phyloP scores from a whole-genome alignment of 2,888 invertebrate genomes.

The Dermolepida albohirtum region DNA sequence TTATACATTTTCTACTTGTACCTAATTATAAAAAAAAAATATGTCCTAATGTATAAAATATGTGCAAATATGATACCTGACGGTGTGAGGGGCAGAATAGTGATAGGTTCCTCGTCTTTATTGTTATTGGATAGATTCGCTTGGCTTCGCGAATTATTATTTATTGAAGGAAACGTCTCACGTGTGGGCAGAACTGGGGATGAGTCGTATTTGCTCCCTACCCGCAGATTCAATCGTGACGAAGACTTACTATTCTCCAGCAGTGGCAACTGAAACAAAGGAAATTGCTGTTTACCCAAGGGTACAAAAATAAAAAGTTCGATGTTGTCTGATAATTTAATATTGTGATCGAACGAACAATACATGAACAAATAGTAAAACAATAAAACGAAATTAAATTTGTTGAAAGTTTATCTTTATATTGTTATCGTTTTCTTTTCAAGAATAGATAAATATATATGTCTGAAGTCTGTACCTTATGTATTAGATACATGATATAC shows the following conservation, averaged over 20 bases:
- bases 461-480: no score
- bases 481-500: no score
- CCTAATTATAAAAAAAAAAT: no score
- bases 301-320: constrained; percentile 9
- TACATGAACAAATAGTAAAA: no score
- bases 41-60: no score
- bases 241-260: constrained; percentile 62
- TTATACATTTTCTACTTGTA: no score
- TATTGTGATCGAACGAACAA: no score
- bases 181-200: constrained; percentile 57
- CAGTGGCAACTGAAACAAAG: constrained; percentile 60
- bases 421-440: no score
- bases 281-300: constrained; percentile 36
- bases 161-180: constrained; percentile 62
- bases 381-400: no score
- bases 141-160: constrained; percentile 59
- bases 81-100: constrained; percentile 61
- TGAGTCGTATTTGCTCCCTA: constrained; percentile 58
- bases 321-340: no score
- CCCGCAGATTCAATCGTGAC: constrained; percentile 58
- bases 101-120: constrained; percentile 58
- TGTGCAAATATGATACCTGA: constrained; percentile 53
- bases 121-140: constrained; percentile 58
- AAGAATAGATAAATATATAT: no score
- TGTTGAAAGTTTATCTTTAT: no score